phyloP scores from a whole-genome alignment of 2,888 invertebrate genomes.

The Galeopsomyia nigrocyanea region DNA sequence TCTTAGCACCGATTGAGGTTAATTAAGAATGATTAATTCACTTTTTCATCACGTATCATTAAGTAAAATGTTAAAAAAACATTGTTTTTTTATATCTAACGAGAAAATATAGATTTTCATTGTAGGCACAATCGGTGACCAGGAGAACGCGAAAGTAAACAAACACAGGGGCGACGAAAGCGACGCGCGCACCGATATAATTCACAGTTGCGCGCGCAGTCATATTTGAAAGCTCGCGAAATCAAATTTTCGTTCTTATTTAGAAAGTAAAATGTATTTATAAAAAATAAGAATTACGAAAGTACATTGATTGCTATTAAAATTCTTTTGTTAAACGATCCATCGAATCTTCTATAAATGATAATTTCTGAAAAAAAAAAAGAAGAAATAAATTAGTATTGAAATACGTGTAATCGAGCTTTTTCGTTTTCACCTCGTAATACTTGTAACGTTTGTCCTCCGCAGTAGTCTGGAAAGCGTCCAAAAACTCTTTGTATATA shows the following conservation, averaged over 20 bases:
- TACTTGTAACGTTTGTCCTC: conserved; percentile 55
- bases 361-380: conserved; percentile 28
- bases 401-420: not conserved
- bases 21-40: too few species aligned
- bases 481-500: conserved; percentile 56
- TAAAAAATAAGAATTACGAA: too few species aligned
- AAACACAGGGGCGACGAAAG: not conserved
- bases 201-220: too few species aligned
- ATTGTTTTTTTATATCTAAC: too few species aligned
- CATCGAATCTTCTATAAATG: conserved; percentile 28
- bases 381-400: not conserved
- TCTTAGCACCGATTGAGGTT: too few species aligned
- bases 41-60: too few species aligned
- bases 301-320: too few species aligned
- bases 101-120: too few species aligned
- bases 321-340: not conserved
- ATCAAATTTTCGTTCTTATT: too few species aligned
- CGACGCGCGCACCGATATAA: not conserved
- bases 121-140: not conserved
- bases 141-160: conserved; percentile 8
- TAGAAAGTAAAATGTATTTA: too few species aligned
- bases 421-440: conserved; percentile 49
- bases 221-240: too few species aligned
- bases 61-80: too few species aligned
- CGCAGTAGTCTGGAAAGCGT: conserved; percentile 52